Base-by-base conservation (phyloP, 2,888 invertebrate species). In the Merodon equestris region DNA sequence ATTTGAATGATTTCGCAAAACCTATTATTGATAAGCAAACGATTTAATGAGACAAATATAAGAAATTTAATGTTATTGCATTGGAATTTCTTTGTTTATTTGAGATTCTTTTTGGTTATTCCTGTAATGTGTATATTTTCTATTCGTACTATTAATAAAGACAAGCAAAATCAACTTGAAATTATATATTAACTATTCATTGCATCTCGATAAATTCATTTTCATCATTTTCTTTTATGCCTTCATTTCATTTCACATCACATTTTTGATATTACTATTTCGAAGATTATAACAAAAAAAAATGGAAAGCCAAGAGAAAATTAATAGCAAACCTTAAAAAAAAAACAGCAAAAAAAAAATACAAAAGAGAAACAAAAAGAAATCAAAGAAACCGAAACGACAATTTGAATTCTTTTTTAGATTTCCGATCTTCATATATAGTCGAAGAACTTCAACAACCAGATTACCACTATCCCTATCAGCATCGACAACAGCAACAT, bases 81-180 rank as follows among this genome's bases (percentile, higher is more conserved):
- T 27, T 66, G 56, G 61, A 57, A 70, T 74, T 50, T 67, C 40
- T 77, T 72, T 61, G 51, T 72, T 77, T 72, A 81, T 72, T 67
- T 68, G 60, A n/a, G n/a, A 60, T 79, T 68, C 71, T 63, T 66
- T 75, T 81, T 38, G 40, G 64, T 68, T 76, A 61, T 27, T 7
- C 71, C 72, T 76, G 76, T 81, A 76, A 81, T 81, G 68, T 81
- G 68, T 81, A 76, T 81, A 76, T 71, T 81, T 71, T 75, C 66
- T 76, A 81, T 75, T 75, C 38, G 27, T 27, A 27, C 27, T 7
- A 27, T 27, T 27, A 7, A 40, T 40, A 75, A 63, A 34, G 40
- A 50, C 45, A 64, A 50, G 45, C 27, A 27, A 56, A 42, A 18
- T 13, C 19, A 50, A 15, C 27, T 7, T 27, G 27, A 27, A 27